A percentile compares a stretch with the other conserved stretches of the same genome.
Evolutionary conservation across 2,888 invertebrate species (phyloP).

Genomic region (Leptinotarsa tumamoca): DNA sequence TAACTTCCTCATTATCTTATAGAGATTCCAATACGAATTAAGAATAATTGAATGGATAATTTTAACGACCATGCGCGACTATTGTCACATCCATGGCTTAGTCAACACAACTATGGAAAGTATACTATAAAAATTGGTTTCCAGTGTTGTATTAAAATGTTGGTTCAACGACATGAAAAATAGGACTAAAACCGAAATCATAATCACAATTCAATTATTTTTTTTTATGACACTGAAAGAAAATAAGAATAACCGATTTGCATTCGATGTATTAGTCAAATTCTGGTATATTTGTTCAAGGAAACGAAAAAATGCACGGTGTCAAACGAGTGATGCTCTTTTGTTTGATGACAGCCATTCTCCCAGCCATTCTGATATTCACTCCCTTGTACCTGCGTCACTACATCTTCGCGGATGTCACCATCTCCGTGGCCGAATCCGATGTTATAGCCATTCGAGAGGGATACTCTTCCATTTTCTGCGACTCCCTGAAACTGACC

Average conservation of each 20-base stretch:
- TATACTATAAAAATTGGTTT: no score
- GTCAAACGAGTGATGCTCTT: constrained; percentile 82
- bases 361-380: constrained; percentile 81
- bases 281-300: constrained; percentile 65
- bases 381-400: constrained; percentile 83
- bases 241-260: background rate
- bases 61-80: no score
- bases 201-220: no score
- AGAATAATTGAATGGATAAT: no score
- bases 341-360: constrained; percentile 80
- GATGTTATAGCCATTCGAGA: constrained; percentile 86
- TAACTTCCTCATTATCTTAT: no score
- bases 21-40: no score
- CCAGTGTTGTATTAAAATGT: no score
- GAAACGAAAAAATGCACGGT: constrained; percentile 81
- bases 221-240: no score
- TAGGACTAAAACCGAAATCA: no score
- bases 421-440: constrained; percentile 84
- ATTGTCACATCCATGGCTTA: no score
- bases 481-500: constrained; percentile 80
- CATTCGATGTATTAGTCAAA: background rate
- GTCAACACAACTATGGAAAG: no score
- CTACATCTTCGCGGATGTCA: constrained; percentile 81
- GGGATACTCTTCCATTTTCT: constrained; percentile 86
- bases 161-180: no score